Conservation (phyloP, 2,797 vertebrate genomes). For the Bradypus variegatus region DNA sequence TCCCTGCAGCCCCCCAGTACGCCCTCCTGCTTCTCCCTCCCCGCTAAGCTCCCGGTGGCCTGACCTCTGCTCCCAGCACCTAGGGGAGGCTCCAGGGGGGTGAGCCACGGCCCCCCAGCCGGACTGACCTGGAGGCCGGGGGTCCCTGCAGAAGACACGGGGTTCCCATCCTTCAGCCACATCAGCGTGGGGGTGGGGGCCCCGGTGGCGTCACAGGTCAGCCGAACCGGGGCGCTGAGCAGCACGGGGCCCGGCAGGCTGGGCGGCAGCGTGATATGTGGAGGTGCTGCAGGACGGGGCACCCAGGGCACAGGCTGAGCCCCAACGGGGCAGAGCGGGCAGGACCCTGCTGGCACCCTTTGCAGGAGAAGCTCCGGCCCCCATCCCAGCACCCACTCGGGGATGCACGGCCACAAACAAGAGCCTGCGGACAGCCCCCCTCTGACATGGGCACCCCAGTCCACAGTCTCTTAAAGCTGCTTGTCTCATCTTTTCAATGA, state of each 20-base stretch:
- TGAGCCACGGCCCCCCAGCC: neutral
- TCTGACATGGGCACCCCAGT: fast-evolving
- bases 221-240: conserved; percentile 38
- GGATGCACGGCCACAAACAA: neutral
- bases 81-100: neutral
- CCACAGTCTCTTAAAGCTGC: fast-evolving
- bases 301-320: neutral
- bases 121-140: conserved; percentile 67
- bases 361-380: neutral
- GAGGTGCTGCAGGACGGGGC: conserved; percentile 52
- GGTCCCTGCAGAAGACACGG: conserved; percentile 2
- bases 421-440: neutral
- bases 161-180: conserved; percentile 74
- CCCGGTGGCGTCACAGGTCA: conserved; percentile 69
- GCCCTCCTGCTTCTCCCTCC: neutral
- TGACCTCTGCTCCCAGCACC: neutral
- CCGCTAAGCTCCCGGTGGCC: neutral
- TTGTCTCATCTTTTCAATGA: no score
- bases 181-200: conserved; percentile 64
- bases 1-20: neutral
- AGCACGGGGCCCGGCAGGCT: conserved; percentile 48
- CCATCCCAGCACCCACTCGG: neutral
- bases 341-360: neutral
- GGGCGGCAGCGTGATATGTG: conserved; percentile 58
- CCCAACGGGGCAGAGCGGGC: fast-evolving